Evolutionary conservation across 2,113 vertebrate species (phyloP), one percentile per base, ranked within the genome.

Genomic region (Sus scrofa): DNA sequence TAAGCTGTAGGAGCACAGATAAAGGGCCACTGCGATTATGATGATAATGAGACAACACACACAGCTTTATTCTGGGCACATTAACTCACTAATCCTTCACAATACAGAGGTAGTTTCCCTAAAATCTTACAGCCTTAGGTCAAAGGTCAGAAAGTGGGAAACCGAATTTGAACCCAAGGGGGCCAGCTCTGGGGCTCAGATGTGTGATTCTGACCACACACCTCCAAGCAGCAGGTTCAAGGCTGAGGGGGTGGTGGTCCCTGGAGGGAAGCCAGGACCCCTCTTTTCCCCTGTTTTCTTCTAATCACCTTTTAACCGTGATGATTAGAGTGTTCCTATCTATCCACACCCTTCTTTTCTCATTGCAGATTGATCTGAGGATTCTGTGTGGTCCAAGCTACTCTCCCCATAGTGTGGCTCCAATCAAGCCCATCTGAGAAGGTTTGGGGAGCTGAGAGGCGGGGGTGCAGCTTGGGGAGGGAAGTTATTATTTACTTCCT

Each of bases 181-280:
- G 13, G 18, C 22, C 3, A 32, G 20, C 20, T 6, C 44, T 4
- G 20, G 83, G 27, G 12, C 32, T 14, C 22, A 44, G 81, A 3
- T 11, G 26, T 11, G 15, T 2, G 18, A n/a, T 9, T 34, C 1
- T 16, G 32, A n/a, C 4, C 32, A 7, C 4, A 7, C 50, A 0
- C 14, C 34, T 34, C 50, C 1, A 5, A 70, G 50, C 3, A 37
- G 65, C 0, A 1, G 6, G 60, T 13, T 32, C 63, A 3, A 19
- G 30, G 27, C 60, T 1, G 4, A 27, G 16, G 24, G 26, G 6
- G 16, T 37, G 37, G 26, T 6, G 13, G 56, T 62, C 22, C 24
- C 44, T 44, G 8, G 44, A 44, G 44, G 44, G 44, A 44, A 44
- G 44, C 44, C 44, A 44, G 44, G 44, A 8, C 44, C 44, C 44